Evolutionary conservation across 1,140 invertebrate genomes (phyloP).

Genomic region (Bactericera cockerelli): DNA sequence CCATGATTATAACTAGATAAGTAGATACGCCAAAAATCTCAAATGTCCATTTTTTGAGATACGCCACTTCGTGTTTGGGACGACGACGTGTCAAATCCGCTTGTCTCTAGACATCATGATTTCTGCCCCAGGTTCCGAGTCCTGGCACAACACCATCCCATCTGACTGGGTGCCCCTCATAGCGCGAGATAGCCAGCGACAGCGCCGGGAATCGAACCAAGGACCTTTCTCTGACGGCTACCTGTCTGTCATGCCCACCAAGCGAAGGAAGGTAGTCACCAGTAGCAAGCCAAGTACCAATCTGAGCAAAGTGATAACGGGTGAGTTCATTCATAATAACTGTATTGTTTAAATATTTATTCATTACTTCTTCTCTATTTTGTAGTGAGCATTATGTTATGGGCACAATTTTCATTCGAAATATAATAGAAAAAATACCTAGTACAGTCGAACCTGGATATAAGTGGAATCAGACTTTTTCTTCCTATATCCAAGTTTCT

Average conservation of each 20-base stretch:
- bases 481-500: too few relatives aligned
- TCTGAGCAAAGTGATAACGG: conserved; percentile 22
- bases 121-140: conserved; percentile 1
- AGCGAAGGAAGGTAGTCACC: conserved; percentile 52
- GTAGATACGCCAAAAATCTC: too few relatives aligned
- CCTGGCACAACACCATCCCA: conserved; percentile 30
- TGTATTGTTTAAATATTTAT: background rate
- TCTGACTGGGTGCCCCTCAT: conserved; percentile 68
- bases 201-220: conserved; percentile 38
- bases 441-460: too few relatives aligned
- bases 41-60: too few relatives aligned
- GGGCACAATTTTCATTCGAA: background rate
- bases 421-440: background rate
- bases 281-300: conserved; percentile 21
- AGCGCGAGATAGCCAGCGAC: conserved; percentile 47
- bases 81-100: too few relatives aligned
- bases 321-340: conserved; percentile 19
- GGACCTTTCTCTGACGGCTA: conserved; percentile 66
- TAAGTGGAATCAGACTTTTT: too few relatives aligned
- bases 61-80: too few relatives aligned
- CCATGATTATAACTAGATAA: too few relatives aligned
- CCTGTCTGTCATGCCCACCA: conserved; percentile 59
- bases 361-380: background rate
- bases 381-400: background rate
- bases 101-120: too few relatives aligned